Conservation (phyloP, 1,140 invertebrate genomes). For the Drosophila sulfurigaster region DNA sequence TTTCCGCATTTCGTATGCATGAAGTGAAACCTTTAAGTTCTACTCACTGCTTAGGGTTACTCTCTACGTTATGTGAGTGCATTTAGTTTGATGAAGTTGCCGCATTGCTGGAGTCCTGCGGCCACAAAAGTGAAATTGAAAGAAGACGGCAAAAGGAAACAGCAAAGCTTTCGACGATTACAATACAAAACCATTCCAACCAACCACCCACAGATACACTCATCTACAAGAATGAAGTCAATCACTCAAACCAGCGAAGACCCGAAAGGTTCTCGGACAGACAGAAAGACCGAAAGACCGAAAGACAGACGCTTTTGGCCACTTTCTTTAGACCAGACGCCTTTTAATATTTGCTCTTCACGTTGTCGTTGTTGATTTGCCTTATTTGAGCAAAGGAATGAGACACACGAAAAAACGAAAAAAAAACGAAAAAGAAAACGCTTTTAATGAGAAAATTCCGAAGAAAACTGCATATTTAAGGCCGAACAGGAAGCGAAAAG, state of each 20-base stretch:
- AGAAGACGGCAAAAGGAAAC: constrained; percentile 5
- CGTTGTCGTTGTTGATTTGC: constrained; percentile 58
- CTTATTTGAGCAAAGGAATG: constrained; percentile 48
- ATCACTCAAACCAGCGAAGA: constrained; percentile 67
- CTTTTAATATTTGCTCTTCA: constrained; percentile 76
- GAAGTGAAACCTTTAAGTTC: constrained; percentile 77
- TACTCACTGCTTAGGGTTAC: constrained; percentile 34
- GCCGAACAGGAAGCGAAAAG: constrained; percentile 58
- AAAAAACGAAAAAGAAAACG: constrained; percentile 45
- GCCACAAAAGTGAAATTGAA: constrained; percentile 63
- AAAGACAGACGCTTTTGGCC: constrained; percentile 35
- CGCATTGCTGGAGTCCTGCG: constrained; percentile 28
- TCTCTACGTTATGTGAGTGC: constrained; percentile 39
- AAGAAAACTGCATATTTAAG: constrained; percentile 82
- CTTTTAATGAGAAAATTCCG: constrained; percentile 82
- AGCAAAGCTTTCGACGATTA: constrained; percentile 21
- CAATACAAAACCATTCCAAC: constrained; percentile 10
- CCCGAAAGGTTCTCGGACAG: constrained; percentile 40
- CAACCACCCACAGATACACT: background rate
- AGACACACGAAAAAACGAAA: constrained; percentile 18
- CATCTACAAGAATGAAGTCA: constrained; percentile 58
- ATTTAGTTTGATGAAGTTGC: constrained; percentile 74
- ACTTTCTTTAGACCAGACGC: constrained; percentile 67
- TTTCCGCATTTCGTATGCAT: constrained; percentile 65
- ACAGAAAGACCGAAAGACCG: background rate